These are phyloP conservation scores for Leuciscus waleckii DNA, from an alignment of 2,797 vertebrate species.

Conservation along the genomic window DNA sequence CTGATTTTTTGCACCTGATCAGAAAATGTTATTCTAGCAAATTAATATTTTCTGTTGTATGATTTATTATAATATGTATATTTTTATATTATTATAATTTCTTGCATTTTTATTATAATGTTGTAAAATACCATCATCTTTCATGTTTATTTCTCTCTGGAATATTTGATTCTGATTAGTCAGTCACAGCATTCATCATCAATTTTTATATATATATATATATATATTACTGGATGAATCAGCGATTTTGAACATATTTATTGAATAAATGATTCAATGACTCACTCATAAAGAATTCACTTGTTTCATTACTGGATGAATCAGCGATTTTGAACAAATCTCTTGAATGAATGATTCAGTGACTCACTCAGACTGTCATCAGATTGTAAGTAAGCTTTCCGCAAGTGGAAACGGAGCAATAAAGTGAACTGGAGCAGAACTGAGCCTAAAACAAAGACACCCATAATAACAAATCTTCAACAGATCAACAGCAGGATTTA, in stretches of 20 bases:
- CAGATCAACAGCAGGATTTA: neutral
- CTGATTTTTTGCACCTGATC: neutral
- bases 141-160: too few relatives aligned
- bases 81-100: neutral
- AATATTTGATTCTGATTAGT: too few relatives aligned
- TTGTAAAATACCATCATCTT: neutral
- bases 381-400: too few relatives aligned
- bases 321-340: too few relatives aligned
- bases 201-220: neutral
- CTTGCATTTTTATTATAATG: neutral
- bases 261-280: too few relatives aligned
- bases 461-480: neutral
- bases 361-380: too few relatives aligned
- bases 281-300: too few relatives aligned
- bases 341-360: too few relatives aligned
- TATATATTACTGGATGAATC: too few relatives aligned
- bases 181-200: too few relatives aligned
- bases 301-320: too few relatives aligned
- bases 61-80: neutral
- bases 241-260: accelerated
- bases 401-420: too few relatives aligned
- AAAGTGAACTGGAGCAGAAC: neutral
- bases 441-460: neutral
- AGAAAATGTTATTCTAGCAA: neutral
- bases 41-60: neutral